Percentiles rank a stretch among this genome's conserved stretches.
phyloP scores from a whole-genome alignment of 2,888 invertebrate genomes.

The Lochmaea crataegi region DNA sequence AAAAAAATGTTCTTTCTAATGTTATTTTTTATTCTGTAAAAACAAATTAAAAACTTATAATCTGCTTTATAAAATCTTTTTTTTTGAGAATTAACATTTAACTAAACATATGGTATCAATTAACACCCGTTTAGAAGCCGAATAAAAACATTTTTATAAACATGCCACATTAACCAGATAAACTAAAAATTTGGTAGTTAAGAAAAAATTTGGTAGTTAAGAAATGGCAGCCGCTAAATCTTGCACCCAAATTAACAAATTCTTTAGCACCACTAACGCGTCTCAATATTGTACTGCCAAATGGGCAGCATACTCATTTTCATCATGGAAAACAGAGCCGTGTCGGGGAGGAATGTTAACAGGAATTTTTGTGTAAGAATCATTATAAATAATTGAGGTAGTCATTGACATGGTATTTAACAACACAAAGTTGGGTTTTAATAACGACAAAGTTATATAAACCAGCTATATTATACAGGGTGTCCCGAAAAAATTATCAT shows the following conservation, averaged over 20 bases:
- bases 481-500: no score
- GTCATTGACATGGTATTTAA: not conserved
- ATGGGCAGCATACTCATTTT: constrained; percentile 7
- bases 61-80: not conserved
- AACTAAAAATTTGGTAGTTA: not conserved
- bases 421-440: not conserved
- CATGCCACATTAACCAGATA: not conserved
- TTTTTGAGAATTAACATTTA: not conserved
- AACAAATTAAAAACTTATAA: not conserved
- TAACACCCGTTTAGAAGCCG: not conserved
- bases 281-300: constrained; percentile 33
- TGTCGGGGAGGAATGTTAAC: not conserved
- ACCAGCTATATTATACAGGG: no score
- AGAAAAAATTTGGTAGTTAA: not conserved
- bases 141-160: not conserved
- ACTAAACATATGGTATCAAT: not conserved
- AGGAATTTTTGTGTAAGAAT: constrained; percentile 4
- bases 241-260: constrained; percentile 31
- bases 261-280: constrained; percentile 28
- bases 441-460: no score
- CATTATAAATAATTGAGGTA: constrained; percentile 2
- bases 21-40: no score
- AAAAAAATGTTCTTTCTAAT: no score
- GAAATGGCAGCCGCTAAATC: constrained; percentile 17
- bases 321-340: constrained; percentile 7